phyloP scores from a whole-genome alignment of 2,888 invertebrate genomes.

The Tipula unca region DNA sequence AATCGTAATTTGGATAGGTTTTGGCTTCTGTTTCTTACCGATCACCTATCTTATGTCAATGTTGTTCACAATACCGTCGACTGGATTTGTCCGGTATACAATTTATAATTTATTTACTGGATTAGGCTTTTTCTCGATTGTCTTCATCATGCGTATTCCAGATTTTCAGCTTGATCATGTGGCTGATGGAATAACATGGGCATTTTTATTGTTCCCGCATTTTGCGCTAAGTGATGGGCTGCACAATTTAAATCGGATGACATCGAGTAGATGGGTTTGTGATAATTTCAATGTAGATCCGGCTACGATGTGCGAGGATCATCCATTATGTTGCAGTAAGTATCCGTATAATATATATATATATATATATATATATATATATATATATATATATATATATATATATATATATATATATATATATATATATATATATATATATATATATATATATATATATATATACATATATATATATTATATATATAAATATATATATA shows the following conservation, averaged over 20 bases:
- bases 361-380: too few relatives aligned
- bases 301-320: neutral
- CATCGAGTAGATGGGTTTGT: neutral
- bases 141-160: slow-evolving; percentile 56
- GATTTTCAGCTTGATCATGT: slow-evolving; percentile 49
- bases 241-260: slow-evolving; percentile 26
- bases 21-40: slow-evolving; percentile 64
- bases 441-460: too few relatives aligned
- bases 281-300: neutral
- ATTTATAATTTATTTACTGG: slow-evolving; percentile 66
- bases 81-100: slow-evolving; percentile 64
- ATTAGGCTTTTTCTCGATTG: slow-evolving; percentile 59
- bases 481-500: too few relatives aligned
- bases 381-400: too few relatives aligned
- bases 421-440: too few relatives aligned
- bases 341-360: too few relatives aligned
- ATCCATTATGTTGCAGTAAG: neutral
- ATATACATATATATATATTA: too few relatives aligned
- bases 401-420: too few relatives aligned
- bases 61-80: slow-evolving; percentile 61
- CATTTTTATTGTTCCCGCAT: slow-evolving; percentile 64
- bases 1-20: slow-evolving; percentile 32
- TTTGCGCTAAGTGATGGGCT: slow-evolving; percentile 50
- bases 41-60: slow-evolving; percentile 61
- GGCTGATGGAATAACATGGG: slow-evolving; percentile 52